Conservation (phyloP, 2,797 vertebrate genomes). For the Hyperoplus immaculatus region DNA sequence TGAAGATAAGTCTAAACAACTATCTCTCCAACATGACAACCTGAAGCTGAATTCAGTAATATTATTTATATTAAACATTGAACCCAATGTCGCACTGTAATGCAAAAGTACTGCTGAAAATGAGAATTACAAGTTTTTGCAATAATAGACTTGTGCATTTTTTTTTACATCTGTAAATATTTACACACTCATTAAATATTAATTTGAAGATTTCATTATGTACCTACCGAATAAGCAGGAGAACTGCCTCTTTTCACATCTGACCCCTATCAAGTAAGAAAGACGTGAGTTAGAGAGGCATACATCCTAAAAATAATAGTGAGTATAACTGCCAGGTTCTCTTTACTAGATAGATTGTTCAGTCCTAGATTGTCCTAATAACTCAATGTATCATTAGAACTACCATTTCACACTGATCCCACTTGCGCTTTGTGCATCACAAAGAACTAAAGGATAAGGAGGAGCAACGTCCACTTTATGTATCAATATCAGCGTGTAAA, state of each 20-base stretch:
- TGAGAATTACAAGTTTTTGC: not conserved
- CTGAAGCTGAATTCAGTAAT: not conserved
- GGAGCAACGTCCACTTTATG: not conserved
- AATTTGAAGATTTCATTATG: not conserved
- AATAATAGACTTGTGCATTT: not conserved
- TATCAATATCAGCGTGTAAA: constrained; percentile 11
- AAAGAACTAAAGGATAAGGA: not conserved
- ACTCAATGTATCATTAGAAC: not conserved
- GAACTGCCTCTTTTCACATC: constrained; percentile 85
- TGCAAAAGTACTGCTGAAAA: not conserved
- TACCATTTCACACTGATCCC: not conserved
- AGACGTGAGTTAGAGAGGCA: constrained; percentile 23
- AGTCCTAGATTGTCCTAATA: not conserved
- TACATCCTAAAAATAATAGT: not conserved
- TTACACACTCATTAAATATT: not conserved
- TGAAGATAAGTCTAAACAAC: not conserved
- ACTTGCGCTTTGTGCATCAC: not conserved
- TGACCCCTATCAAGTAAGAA: constrained; percentile 71
- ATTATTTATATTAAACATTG: not conserved
- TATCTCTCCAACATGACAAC: not conserved
- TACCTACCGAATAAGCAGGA: constrained; percentile 85
- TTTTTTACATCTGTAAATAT: too few species aligned
- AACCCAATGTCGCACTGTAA: constrained; percentile 4
- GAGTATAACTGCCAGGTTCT: too few species aligned
- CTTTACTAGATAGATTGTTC: not conserved